Percentiles rank a stretch among this genome's conserved stretches.
phyloP scores from a whole-genome alignment of 2,888 invertebrate genomes.

The Andricus quercusramuli region DNA sequence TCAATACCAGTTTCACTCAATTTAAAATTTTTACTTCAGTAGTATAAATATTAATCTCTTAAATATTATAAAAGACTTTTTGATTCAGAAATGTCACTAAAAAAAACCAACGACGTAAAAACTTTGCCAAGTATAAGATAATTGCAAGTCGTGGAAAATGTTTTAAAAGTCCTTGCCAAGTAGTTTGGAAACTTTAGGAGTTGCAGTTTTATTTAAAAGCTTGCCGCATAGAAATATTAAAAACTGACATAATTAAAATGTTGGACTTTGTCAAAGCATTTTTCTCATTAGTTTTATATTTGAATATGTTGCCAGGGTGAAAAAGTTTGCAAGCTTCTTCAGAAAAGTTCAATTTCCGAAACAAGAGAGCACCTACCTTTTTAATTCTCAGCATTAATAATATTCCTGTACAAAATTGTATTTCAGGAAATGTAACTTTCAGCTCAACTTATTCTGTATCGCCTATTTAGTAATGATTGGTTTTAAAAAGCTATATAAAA shows the following conservation, averaged over 20 bases:
- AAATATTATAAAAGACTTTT: neutral
- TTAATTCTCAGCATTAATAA: neutral
- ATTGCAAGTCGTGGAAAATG: neutral
- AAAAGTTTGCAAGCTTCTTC: neutral
- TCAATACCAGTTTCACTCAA: slow-evolving; percentile 15
- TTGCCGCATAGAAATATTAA: neutral
- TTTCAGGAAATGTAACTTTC: neutral
- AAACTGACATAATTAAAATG: neutral
- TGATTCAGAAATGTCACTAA: neutral
- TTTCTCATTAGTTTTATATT: neutral
- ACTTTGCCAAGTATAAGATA: neutral
- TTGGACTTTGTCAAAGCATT: neutral
- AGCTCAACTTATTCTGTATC: too few relatives aligned
- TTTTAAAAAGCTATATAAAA: neutral
- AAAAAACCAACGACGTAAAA: neutral
- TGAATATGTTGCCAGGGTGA: neutral
- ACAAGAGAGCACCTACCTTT: neutral
- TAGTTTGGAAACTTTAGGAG: neutral
- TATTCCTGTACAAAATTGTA: neutral
- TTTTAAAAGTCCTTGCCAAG: neutral
- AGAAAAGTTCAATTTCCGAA: neutral
- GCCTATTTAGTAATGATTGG: too few relatives aligned
- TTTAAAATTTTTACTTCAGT: neutral
- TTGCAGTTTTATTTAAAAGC: neutral
- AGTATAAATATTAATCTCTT: too few relatives aligned